Base-by-base conservation (phyloP, 2,888 invertebrate species). In the Ophioninae sp. region DNA sequence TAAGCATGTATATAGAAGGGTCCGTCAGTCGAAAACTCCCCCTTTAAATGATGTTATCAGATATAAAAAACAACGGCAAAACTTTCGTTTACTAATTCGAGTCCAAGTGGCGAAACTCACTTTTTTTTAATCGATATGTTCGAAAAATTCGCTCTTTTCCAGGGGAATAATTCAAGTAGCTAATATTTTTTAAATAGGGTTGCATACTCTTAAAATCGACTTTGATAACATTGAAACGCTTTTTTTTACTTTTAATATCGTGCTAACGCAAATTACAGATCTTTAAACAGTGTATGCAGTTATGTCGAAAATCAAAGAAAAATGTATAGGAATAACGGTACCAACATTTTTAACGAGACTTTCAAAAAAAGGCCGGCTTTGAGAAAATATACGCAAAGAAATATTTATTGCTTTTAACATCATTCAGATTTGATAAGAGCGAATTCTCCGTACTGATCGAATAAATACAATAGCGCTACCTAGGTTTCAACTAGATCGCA, bases 1-100 rank as follows among this genome's bases (percentile, higher is more conserved):
- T 21, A 61, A 57, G 10, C 39, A 59, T 44, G 44, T 59, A 37
- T 57, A 75, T 61, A 65, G 65, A 68, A 67, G 68, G 50, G 41
- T 79, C 70, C 68, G 17, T 30, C 23, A 68, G 23, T 30, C 30
- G 44, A 17, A 23, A 17, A 68, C 44, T 50, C 7, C 23, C 50
- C 50, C 50, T 17, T 50, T 13, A 10, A 50, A 50, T 6, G 17
- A 50, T 50, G 5, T 50, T 17, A 50, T 50, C 17, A 17, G 50
- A 17, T 50, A 50, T 17, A 2, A 17, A 50, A 50, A 50, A 50
- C 13, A 0, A 17, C 17, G 13, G 50, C 50, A 13, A 17, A 5
- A 50, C 13, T 50, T 50, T 50, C 6, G 17, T 17, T 17, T 6
- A 13, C 17, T 13, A 13, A 50, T 50, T 50, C 50, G 6, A 13